Conservation (phyloP, 2,888 invertebrate species). For the Caenorhabditis sp. region DNA sequence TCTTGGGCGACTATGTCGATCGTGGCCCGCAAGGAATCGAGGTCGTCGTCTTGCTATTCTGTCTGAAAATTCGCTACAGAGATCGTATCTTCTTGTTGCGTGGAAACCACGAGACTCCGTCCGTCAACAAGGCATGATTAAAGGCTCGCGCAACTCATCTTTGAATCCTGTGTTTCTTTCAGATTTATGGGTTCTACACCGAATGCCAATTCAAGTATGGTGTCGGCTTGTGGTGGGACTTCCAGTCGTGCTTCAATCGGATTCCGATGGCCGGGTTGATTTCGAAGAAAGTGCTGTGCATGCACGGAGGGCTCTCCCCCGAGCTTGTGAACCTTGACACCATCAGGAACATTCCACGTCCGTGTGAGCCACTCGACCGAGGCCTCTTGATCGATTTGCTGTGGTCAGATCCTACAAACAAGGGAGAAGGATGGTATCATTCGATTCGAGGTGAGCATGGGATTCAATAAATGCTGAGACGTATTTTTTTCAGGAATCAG, state of each 20-base stretch:
- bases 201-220: slow-evolving; percentile 77
- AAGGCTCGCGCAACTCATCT: background rate
- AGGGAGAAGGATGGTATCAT: slow-evolving; percentile 76
- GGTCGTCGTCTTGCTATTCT: slow-evolving; percentile 74
- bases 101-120: slow-evolving; percentile 80
- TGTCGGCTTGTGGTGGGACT: slow-evolving; percentile 80
- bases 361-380: slow-evolving; percentile 78
- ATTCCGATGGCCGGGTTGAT: slow-evolving; percentile 79
- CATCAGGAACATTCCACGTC: slow-evolving; percentile 74
- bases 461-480: background rate
- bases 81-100: slow-evolving; percentile 77
- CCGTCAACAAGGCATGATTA: slow-evolving; percentile 71
- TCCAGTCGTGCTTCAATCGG: slow-evolving; percentile 78
- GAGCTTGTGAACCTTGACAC: slow-evolving; percentile 74
- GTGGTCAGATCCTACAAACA: slow-evolving; percentile 80
- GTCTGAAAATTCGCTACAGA: slow-evolving; percentile 78
- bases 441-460: slow-evolving; percentile 66
- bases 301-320: slow-evolving; percentile 79
- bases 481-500: slow-evolving; percentile 67
- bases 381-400: slow-evolving; percentile 79
- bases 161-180: background rate
- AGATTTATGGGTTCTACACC: slow-evolving; percentile 79
- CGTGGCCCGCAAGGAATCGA: slow-evolving; percentile 80
- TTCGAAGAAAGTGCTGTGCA: slow-evolving; percentile 77
- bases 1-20: slow-evolving; percentile 79